Evolutionary conservation across 23 tunicate species (phyloP), one percentile per base, ranked within the genome.

Genomic region (Trididemnum clinides): DNA sequence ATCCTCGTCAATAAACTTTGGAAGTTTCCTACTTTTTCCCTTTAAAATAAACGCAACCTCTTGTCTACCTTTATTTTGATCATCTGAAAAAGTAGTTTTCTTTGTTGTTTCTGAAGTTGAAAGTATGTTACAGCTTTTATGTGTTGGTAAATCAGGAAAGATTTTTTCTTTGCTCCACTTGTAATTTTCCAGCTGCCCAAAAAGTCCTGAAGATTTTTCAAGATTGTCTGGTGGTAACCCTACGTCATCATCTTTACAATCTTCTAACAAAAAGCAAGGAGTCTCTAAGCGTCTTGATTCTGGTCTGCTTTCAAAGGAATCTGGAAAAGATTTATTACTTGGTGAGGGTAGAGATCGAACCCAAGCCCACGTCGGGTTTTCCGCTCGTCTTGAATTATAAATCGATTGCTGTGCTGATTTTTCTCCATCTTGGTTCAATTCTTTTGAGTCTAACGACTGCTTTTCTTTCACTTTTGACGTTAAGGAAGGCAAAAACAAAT

Each of bases 331-430:
- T 2, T 20, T 29, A 4, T 49, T 64, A 18, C 36, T 12, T 0
- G 96, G 96, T 23, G 96, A 91, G 1, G 96, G 96, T 54, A 91
- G 59, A 15, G 96, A 87, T 64, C 89, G 59, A 23, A 91, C 90
- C 96, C 96, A 91, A 18, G 96, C 85, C 73, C 86, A 50, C 4
- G 96, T 91, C 0, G 90, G 96, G 70, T 91, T 88, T 19, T 80
- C 88, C 7, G 37, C 81, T 4, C 82, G 88, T 3, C 69, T 86
- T 50, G 37, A 35, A 62, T 73, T 79, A 23, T 81, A 57, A 77
- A 64, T 74, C 10, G 50, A 33, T 31, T 69, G 57, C 59, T 77
- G 71, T 33, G 90, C 30, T 12, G 5, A 4, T 2, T 36, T 23
- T 2, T 18, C 27, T 12, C 19, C 34, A 70, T 7, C 30, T 5